Conservation (phyloP, 2,888 invertebrate genomes). For the Lasioglossum calceatum region DNA sequence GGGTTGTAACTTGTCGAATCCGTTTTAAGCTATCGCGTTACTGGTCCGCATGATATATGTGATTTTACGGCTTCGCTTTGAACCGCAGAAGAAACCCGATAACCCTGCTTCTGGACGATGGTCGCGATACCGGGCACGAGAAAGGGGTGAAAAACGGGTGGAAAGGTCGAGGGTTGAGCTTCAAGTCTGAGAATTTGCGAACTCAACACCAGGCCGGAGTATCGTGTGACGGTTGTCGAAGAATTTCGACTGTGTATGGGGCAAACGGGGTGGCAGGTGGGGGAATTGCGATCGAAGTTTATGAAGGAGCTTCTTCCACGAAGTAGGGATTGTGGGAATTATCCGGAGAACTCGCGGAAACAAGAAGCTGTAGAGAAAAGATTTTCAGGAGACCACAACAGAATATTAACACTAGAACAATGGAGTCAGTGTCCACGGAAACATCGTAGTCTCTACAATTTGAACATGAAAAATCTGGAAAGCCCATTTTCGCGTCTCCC, state of each 20-base stretch:
- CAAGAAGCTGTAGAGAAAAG: not conserved
- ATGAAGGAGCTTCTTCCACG: not conserved
- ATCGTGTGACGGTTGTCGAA: constrained; percentile 18
- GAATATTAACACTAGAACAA: not conserved
- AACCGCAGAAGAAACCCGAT: constrained; percentile 76
- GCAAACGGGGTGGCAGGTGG: not conserved
- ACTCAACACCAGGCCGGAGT: constrained; percentile 20
- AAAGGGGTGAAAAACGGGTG: constrained; percentile 27
- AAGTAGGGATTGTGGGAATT: not conserved
- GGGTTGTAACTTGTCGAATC: constrained; percentile 7
- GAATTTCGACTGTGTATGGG: not conserved
- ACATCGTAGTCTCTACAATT: no score
- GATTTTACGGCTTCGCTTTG: constrained; percentile 77
- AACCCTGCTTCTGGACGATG: constrained; percentile 69
- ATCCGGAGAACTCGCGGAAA: not conserved
- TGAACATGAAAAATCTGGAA: no score
- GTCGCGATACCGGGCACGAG: constrained; percentile 32
- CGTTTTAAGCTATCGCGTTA: constrained; percentile 62
- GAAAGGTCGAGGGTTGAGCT: constrained; percentile 38
- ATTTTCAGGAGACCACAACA: not conserved
- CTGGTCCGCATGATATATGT: constrained; percentile 52
- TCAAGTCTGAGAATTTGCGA: constrained; percentile 12
- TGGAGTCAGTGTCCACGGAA: not conserved
- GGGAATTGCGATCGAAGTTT: not conserved
- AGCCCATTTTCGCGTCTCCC: no score